Evolutionary conservation across 2,888 invertebrate species (phyloP).

Genomic region (Sisyra terminalis): DNA sequence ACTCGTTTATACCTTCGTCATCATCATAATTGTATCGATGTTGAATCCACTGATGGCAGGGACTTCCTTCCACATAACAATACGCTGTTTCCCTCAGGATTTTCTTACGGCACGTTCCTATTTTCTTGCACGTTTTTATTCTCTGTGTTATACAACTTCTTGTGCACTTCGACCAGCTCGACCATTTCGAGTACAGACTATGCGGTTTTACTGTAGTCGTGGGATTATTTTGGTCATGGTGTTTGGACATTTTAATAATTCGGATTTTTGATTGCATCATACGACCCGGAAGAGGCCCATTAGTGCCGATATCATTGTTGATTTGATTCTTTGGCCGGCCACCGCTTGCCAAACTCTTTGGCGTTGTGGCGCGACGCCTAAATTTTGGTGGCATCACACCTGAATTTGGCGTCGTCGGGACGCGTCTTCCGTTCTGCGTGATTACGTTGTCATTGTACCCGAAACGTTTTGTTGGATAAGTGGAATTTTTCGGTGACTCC

Average conservation of each 20-base stretch:
- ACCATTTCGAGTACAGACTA: conserved; percentile 59
- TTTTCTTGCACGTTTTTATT: conserved; percentile 57
- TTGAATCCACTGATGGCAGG: conserved; percentile 30
- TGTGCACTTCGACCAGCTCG: conserved; percentile 68
- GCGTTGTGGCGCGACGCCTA: too few relatives aligned
- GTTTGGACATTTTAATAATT: background rate
- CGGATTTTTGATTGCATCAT: background rate
- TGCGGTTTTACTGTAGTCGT: conserved; percentile 10
- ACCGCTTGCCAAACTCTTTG: too few relatives aligned
- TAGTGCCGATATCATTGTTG: too few relatives aligned
- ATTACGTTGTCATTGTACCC: too few relatives aligned
- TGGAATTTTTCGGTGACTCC: too few relatives aligned
- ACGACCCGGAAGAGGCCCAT: background rate
- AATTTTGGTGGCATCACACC: too few relatives aligned
- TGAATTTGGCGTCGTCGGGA: too few relatives aligned
- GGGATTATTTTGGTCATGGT: background rate
- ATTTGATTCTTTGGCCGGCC: too few relatives aligned
- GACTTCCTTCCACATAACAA: conserved; percentile 68
- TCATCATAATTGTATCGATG: background rate
- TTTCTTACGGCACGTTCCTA: conserved; percentile 57
- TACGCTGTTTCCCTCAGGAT: conserved; percentile 69
- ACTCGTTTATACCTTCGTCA: background rate
- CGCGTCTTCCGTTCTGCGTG: too few relatives aligned
- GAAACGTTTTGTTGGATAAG: too few relatives aligned
- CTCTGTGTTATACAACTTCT: conserved; percentile 64